phyloP scores from a whole-genome alignment of 2,113 vertebrate genomes.

The Paralichthys olivaceus region DNA sequence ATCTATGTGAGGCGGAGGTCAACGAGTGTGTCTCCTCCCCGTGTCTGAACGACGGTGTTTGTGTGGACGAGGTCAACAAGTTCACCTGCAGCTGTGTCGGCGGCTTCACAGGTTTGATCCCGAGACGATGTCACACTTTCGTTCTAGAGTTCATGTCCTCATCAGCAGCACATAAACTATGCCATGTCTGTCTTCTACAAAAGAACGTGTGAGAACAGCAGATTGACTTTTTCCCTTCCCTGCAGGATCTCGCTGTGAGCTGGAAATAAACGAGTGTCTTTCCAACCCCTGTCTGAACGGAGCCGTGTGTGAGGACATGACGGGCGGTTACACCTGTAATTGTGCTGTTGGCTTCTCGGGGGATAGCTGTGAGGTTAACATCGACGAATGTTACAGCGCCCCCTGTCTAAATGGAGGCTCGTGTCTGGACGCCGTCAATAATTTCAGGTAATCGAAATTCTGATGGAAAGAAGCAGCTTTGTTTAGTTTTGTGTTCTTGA shows the following conservation, averaged over 20 bases:
- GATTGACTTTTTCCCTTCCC: no score
- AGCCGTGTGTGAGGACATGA: conserved; percentile 89
- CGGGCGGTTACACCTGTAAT: conserved; percentile 87
- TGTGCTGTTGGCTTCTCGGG: conserved; percentile 90
- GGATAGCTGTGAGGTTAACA: conserved; percentile 88
- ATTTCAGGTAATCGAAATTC: conserved; percentile 86
- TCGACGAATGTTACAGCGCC: conserved; percentile 90
- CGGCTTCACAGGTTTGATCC: conserved; percentile 88
- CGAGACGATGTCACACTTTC: neutral
- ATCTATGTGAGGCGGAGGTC: conserved; percentile 89
- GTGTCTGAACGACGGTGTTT: conserved; percentile 90
- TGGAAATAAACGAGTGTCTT: conserved; percentile 92
- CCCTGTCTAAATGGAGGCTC: conserved; percentile 92
- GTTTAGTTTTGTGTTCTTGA: neutral
- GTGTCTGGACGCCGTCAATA: conserved; percentile 89
- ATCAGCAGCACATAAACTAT: neutral
- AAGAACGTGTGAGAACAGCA: no score
- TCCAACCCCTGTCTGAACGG: conserved; percentile 91
- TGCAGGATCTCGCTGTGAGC: conserved; percentile 87
- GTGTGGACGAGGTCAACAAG: conserved; percentile 87
- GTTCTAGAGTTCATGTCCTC: no score
- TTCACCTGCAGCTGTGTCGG: conserved; percentile 88
- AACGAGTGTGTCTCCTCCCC: conserved; percentile 93
- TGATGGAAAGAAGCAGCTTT: no score
- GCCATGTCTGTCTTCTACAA: neutral